Base-by-base conservation (phyloP, 2,888 invertebrate species). In the Escarpia spicata region DNA sequence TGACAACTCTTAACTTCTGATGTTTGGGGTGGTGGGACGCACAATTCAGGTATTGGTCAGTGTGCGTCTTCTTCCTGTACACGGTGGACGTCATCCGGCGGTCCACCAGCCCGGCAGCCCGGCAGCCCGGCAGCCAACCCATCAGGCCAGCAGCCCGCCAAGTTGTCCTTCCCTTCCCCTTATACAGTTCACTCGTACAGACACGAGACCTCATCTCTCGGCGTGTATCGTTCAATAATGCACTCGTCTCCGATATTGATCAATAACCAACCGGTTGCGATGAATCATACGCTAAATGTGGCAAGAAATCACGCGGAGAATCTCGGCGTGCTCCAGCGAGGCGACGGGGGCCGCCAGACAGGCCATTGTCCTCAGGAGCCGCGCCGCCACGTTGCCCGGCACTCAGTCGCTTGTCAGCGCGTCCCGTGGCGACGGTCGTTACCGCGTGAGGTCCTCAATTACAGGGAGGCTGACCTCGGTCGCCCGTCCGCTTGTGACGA, bases 251-350 rank as follows among this genome's bases (percentile, higher is more conserved):
- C 75, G 75, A 75, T 75, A 75, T 19, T 75, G 75, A 75, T 75
- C 75, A 75, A 75, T 75, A 75, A 75, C 75, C 75, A 19, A 75
- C 75, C 75, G 75, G 26, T 75, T 75, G 75, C 75, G 75, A 75
- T 75, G 75, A 75, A 75, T 75, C 75, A 75, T 75, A 75, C 75
- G 75, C 75, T 75, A 75, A 75, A 75, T 75, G 75, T 75, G 75
- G 75, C 75, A 75, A 75, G n/a, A 75, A 75, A 75, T 75, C 75
- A 26, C 75, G 75, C 75, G 75, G 19, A 19, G 75, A 75, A 75
- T 26, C 75, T 75, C 75, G 75, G 19, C 75, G 26, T 19, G 19
- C 19, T 75, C 75, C 75, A 75, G 26, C 26, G 75, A 75, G 75
- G 75, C 75, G 75, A 26, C 75, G 8, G 4, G 1, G 75, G 2